Evolutionary conservation across 2,888 invertebrate genomes (phyloP), one percentile per base, ranked within the genome.

Genomic region (Lathronympha strigana): DNA sequence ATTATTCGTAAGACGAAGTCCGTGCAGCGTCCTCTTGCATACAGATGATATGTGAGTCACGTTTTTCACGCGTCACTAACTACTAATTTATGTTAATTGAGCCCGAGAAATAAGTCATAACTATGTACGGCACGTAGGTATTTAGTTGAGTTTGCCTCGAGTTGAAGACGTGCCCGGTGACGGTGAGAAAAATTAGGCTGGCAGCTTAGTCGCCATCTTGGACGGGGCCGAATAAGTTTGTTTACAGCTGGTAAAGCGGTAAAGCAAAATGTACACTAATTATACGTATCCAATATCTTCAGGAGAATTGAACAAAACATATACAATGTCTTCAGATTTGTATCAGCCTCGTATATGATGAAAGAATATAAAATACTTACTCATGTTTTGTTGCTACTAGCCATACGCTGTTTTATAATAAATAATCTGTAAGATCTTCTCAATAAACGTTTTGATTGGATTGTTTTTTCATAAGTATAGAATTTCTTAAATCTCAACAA

Each of bases 1-100:
- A 76, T 77, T 76, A 75, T 74, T 70, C 71, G 72, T 71, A 69
- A 72, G 71, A 69, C 60, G 57, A 68, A 66, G 73, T 71, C 67
- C 71, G 67, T 69, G 73, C 49, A 71, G 70, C 70, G 72, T 76
- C 70, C 73, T 69, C 71, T 58, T 66, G 72, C 77, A 79, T 77
- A 78, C 80, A 77, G 79, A 78, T 78, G 75, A 76, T 75, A 77
- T 76, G 80, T 87, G 84, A 87, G 81, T 90, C 90, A 90, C 88
- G 86, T 84, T 83, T 82, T 89, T 88, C 90, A 90, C 87, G 90
- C 87, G 83, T 83, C 86, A 84, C 86, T 84, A 83, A 84, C 79
- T 81, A 88, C 85, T 91, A 89, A 91, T 90, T 85, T 88, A 92
- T 91, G 91, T 76, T 84, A 89, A 90, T 90, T 81, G 75, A 70